Evolutionary conservation across 2,888 invertebrate genomes (phyloP).

Genomic region (Gasteruption jaculator): DNA sequence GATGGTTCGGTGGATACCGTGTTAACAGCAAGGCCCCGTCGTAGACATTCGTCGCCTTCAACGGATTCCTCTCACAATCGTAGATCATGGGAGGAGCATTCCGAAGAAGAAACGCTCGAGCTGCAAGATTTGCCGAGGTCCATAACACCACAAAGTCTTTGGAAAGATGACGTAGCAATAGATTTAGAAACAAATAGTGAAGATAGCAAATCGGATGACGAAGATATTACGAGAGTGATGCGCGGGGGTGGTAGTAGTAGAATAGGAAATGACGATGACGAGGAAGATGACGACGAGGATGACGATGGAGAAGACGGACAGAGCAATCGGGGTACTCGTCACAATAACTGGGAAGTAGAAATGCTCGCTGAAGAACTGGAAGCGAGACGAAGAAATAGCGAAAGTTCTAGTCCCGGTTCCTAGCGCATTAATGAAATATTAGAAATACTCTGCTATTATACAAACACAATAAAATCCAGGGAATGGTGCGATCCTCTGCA

Average conservation of each 20-base stretch:
- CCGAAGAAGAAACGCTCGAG: slow-evolving; percentile 66
- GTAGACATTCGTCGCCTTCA: slow-evolving; percentile 33
- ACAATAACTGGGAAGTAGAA: slow-evolving; percentile 72
- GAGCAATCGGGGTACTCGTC: too few relatives aligned
- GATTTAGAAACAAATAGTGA: slow-evolving; percentile 52
- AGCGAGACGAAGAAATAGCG: slow-evolving; percentile 43
- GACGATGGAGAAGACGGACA: slow-evolving; percentile 34
- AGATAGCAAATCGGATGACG: slow-evolving; percentile 49
- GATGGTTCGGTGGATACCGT: slow-evolving; percentile 51
- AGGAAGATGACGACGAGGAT: slow-evolving; percentile 30
- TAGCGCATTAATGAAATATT: slow-evolving; percentile 49
- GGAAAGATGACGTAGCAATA: slow-evolving; percentile 49
- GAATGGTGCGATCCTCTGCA: slow-evolving; percentile 29
- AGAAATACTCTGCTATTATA: slow-evolving; percentile 40
- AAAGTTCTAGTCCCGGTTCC: slow-evolving; percentile 46
- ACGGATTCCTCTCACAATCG: slow-evolving; percentile 51
- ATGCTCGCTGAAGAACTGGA: slow-evolving; percentile 71
- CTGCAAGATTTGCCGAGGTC: slow-evolving; percentile 61
- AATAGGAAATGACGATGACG: slow-evolving; percentile 38
- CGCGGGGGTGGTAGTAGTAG: too few relatives aligned
- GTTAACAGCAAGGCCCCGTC: slow-evolving; percentile 34
- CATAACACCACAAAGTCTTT: slow-evolving; percentile 49
- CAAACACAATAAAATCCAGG: slow-evolving; percentile 33
- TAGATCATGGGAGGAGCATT: slow-evolving; percentile 70
- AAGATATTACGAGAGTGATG: too few relatives aligned